phyloP scores from a whole-genome alignment of 2,113 vertebrate genomes.

The Trinectes maculatus region DNA sequence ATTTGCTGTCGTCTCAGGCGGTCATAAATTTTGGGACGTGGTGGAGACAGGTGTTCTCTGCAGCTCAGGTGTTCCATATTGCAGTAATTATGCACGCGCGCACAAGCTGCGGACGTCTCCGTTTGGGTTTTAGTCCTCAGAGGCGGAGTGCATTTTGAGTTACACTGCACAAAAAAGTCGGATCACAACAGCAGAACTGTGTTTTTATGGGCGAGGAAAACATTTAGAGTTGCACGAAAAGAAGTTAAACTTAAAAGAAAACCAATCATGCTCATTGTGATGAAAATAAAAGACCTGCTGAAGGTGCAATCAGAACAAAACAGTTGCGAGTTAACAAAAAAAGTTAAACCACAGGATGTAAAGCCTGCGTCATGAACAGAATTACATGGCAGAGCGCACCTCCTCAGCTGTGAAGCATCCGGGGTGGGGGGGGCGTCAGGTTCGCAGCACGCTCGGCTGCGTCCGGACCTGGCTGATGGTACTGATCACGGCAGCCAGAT shows the following conservation, averaged over 20 bases:
- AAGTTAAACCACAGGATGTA: not conserved
- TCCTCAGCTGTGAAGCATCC: constrained; percentile 50
- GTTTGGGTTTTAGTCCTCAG: not conserved
- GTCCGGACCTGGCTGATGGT: constrained; percentile 57
- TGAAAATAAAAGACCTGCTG: constrained; percentile 22
- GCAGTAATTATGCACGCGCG: constrained; percentile 7
- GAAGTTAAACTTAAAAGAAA: too few species aligned
- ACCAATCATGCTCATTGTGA: not conserved
- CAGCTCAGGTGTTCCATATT: constrained; percentile 29
- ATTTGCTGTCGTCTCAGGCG: not conserved
- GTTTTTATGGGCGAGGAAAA: not conserved
- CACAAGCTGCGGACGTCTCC: constrained; percentile 12
- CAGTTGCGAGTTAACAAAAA: not conserved
- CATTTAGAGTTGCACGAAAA: not conserved
- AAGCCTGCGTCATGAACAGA: not conserved
- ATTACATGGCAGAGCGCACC: not conserved
- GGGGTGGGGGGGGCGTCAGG: constrained; percentile 18
- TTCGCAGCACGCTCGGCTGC: constrained; percentile 55
- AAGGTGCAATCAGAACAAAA: constrained; percentile 16
- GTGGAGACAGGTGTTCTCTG: not conserved
- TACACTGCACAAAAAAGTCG: not conserved
- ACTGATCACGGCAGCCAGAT: constrained; percentile 68
- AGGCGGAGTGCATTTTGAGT: not conserved
- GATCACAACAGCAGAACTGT: not conserved
- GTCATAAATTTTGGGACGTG: not conserved